These are phyloP conservation scores for Cosmia trapezina DNA, from an alignment of 2,888 invertebrate genomes.

Conservation along the genomic window DNA sequence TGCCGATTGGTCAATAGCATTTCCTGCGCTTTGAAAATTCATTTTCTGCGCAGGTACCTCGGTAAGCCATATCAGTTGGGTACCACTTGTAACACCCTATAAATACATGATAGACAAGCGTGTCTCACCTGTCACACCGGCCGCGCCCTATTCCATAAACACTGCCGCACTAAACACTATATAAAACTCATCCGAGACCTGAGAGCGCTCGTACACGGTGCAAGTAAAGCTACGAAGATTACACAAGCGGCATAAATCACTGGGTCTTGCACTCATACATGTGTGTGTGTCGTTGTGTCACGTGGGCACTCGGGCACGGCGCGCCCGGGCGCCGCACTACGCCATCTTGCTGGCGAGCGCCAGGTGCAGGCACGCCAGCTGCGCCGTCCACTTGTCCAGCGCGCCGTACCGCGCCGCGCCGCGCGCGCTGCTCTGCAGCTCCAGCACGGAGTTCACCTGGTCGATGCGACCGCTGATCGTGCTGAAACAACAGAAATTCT, in stretches of 20 bases:
- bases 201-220: conserved; percentile 19
- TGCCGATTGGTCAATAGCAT: too few species aligned
- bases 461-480: conserved; percentile 96
- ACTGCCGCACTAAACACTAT: conserved; percentile 16
- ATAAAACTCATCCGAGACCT: background rate
- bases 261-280: conserved; percentile 1
- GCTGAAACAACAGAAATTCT: conserved; percentile 80
- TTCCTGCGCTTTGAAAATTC: too few species aligned
- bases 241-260: conserved; percentile 5
- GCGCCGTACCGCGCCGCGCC: conserved; percentile 97
- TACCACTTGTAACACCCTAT: too few species aligned
- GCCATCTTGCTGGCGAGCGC: conserved; percentile 98
- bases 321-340: conserved; percentile 8
- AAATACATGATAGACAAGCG: conserved; percentile 14
- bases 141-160: conserved; percentile 18
- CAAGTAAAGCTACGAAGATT: conserved; percentile 26
- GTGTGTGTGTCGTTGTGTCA: background rate
- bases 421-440: conserved; percentile 94
- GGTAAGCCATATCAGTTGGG: too few species aligned
- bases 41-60: too few species aligned
- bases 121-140: background rate
- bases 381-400: conserved; percentile 98
- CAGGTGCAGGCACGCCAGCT: conserved; percentile 96
- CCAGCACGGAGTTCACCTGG: conserved; percentile 98
- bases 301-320: background rate